These are phyloP conservation scores for Acromyrmex heyeri DNA, from an alignment of 1,140 invertebrate species.

Conservation along the genomic window DNA sequence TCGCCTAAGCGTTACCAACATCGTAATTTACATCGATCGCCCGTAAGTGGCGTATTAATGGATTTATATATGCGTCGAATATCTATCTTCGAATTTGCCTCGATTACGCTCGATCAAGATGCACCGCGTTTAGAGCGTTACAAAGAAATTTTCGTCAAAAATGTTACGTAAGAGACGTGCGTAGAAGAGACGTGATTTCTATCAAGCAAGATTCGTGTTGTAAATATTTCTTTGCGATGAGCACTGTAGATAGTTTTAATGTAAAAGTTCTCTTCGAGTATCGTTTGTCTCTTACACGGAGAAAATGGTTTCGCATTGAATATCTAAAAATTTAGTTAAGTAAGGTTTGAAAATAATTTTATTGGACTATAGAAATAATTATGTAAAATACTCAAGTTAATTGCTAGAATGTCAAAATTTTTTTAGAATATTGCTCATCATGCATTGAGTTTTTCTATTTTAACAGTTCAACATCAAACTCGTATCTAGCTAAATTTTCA, in stretches of 20 bases:
- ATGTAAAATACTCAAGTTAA: too few species aligned
- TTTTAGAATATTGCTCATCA: too few species aligned
- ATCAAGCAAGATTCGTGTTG: background rate
- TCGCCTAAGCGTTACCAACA: conserved; percentile 51
- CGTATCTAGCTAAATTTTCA: too few species aligned
- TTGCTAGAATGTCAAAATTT: too few species aligned
- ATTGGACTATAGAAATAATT: too few species aligned
- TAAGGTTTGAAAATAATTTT: too few species aligned
- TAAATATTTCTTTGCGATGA: background rate
- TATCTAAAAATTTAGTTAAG: too few species aligned
- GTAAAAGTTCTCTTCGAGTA: background rate
- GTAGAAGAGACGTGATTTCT: too few species aligned
- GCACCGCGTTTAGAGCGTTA: background rate
- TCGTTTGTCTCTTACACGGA: background rate
- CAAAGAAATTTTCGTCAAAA: background rate
- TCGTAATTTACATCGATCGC: conserved; percentile 76
- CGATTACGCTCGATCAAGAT: background rate
- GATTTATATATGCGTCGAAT: conserved; percentile 37
- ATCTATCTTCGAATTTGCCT: conserved; percentile 25
- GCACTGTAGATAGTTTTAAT: background rate
- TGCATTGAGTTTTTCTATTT: too few species aligned
- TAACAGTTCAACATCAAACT: too few species aligned
- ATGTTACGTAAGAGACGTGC: background rate
- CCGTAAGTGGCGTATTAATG: conserved; percentile 57
- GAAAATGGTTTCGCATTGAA: too few species aligned